Evolutionary conservation across 1,140 invertebrate species (phyloP), one percentile per base, ranked within the genome.

Genomic region (Bombus consobrinus): DNA sequence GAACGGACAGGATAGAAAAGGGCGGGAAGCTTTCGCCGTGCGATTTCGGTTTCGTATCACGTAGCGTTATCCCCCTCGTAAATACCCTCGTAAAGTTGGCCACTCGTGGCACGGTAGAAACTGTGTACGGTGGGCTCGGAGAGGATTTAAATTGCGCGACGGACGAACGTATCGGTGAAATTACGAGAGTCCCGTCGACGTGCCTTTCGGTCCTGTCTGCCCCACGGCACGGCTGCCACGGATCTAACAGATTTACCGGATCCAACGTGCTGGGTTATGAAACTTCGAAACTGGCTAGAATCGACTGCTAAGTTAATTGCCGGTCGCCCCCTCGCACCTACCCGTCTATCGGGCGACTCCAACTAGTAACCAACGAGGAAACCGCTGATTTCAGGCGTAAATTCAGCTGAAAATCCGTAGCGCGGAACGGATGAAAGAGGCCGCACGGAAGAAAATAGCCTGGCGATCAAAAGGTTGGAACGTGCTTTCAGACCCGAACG

Each of bases 261-360:
- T 37, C 71, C 53, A 79, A 75, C 74, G 22, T 59, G 71, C 10
- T 8, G 68, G 43, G 37, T 87, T 80, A 79, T 57, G 62, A 59
- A 81, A 77, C 83, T 71, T 6, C 1, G 79, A 68, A 83, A 86
- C 76, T 71, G n/a, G 32, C 71, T 77, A 72, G 64, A 83, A 83
- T 87, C 64, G 80, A 83, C 80, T 72, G 66, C 53, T 71, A 89
- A 89, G 72, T 89, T 89, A 86, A 89, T 88, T 83, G 87, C 32
- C 74, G 37, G 43, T 41, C 37, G 25, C 12, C 9, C 22, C 8
- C 9, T 8, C 41, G 1, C 39, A 6, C 53, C 12, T 32, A 2
- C 2, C 47, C 34, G 28, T 37, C 78, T 4, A 28, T 32, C 66
- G 0, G 43, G 41, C 22, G 0, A n/a, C 25, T 6, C 3, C 22